Base-by-base conservation (phyloP, 2,797 vertebrate genomes). In the Steatocranus sp. region DNA sequence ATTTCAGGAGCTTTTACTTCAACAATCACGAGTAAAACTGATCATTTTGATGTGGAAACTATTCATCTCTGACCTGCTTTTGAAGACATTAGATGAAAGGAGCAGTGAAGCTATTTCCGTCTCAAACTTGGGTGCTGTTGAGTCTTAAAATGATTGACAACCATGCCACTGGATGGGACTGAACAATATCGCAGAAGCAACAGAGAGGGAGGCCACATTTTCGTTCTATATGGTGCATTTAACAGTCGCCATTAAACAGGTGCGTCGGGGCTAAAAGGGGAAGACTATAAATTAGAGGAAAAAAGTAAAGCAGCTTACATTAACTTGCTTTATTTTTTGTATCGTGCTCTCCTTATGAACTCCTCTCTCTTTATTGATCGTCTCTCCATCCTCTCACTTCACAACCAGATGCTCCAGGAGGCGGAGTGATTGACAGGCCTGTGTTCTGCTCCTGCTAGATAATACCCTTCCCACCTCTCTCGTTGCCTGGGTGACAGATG, bases 401-500 rank as follows among this genome's bases (percentile, higher is more conserved):
- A 83, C 83, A 75, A 77, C n/a, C 56, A 82, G 51, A 85, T 53
- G 77, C 83, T 87, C 25, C 85, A 36, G 87, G 81, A 91, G 85
- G 86, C 36, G 2, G 27, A 1, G 1, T 88, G 93, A 94, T 82
- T 92, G 92, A 93, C 93, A 89, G 81, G 75, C 82, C 83, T 78
- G 70, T 68, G 43, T 76, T 86, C 80, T 34, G 66, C 90, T 81
- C 86, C 87, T 7, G 38, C 80, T 86, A 85, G 87, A 85, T 89
- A 83, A 86, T 70, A 75, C 81, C 83, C 83, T 87, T 88, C 86
- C 89, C 80, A 85, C 87, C 73, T 84, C 74, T 83, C 66, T 76
- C 73, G 93, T 94, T 94, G 90, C 94, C 90, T 92, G 56, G 93
- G 93, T 94, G 95, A 95, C 93, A 91, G 91, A 94, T 93, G 93